phyloP scores from a whole-genome alignment of 2,888 invertebrate species.

The Phymatocera aterrima region DNA sequence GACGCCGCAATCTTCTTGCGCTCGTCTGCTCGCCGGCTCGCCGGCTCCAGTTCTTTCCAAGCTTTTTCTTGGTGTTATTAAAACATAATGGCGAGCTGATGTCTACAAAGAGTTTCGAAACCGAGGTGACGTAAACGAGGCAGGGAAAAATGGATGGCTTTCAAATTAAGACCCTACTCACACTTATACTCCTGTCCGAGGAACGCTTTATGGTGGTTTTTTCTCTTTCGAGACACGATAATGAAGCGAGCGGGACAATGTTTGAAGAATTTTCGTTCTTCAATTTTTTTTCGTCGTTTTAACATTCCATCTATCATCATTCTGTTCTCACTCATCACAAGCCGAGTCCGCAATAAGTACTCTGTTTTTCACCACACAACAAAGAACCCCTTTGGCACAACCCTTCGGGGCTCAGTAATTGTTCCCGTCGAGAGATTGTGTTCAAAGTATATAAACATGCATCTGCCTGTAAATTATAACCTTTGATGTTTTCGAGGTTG shows the following conservation, averaged over 20 bases:
- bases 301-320: not conserved
- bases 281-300: not conserved
- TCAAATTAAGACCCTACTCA: constrained; percentile 25
- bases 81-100: constrained; percentile 25
- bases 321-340: not conserved
- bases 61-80: constrained; percentile 21
- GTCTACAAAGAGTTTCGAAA: constrained; percentile 6
- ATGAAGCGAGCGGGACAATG: constrained; percentile 7
- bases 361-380: not conserved
- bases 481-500: constrained; percentile 40
- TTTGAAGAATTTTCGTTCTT: constrained; percentile 1
- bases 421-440: not conserved
- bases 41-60: not conserved
- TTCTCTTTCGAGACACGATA: not conserved
- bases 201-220: not conserved
- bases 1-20: constrained; percentile 9
- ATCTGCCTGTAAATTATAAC: constrained; percentile 1
- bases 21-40: too few relatives aligned
- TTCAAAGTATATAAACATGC: constrained; percentile 23
- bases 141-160: constrained; percentile 25
- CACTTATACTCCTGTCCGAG: not conserved
- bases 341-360: not conserved
- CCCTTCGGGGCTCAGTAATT: not conserved
- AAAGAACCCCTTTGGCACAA: constrained; percentile 4
- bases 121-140: constrained; percentile 19